Evolutionary conservation across 2,113 vertebrate genomes (phyloP).

Genomic region (Sinocyclocheilus grahami): DNA sequence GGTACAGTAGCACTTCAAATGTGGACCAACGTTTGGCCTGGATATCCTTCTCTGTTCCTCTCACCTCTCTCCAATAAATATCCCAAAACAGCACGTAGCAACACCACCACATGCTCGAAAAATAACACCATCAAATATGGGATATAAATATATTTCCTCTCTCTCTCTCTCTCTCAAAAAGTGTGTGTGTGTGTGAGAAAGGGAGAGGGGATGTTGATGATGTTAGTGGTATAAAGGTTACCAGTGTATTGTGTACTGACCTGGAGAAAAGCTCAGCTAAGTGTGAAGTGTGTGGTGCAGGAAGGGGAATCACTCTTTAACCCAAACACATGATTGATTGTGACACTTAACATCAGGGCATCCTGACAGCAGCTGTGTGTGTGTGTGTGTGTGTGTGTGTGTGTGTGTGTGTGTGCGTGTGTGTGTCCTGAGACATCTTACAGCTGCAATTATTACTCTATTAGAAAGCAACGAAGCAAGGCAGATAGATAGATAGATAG

Average conservation of each 20-base stretch:
- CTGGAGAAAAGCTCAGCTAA: slow-evolving; percentile 77
- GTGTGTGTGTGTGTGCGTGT: slow-evolving; percentile 50
- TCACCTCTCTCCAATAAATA: slow-evolving; percentile 62
- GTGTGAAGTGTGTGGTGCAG: slow-evolving; percentile 78
- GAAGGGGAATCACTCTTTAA: slow-evolving; percentile 84
- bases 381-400: slow-evolving; percentile 31
- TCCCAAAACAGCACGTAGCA: slow-evolving; percentile 72
- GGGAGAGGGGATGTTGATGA: slow-evolving; percentile 44
- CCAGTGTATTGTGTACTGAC: slow-evolving; percentile 74
- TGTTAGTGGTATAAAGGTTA: slow-evolving; percentile 75
- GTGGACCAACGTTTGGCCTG: slow-evolving; percentile 61
- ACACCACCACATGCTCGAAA: slow-evolving; percentile 67
- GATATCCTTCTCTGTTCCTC: slow-evolving; percentile 70
- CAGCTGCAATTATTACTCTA: not conserved
- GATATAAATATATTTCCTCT: slow-evolving; percentile 75
- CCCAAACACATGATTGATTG: slow-evolving; percentile 90
- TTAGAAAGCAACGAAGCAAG: not conserved
- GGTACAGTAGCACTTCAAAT: slow-evolving; percentile 51
- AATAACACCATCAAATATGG: slow-evolving; percentile 69
- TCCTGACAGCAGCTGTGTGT: slow-evolving; percentile 81
- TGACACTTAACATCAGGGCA: slow-evolving; percentile 93
- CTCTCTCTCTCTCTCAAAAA: too few relatives aligned
- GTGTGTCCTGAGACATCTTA: slow-evolving; percentile 50
- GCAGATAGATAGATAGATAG: too few relatives aligned
- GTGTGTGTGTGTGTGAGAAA: slow-evolving; percentile 18